Conservation (phyloP, 2,113 vertebrate species). For the Mustela lutreola region DNA sequence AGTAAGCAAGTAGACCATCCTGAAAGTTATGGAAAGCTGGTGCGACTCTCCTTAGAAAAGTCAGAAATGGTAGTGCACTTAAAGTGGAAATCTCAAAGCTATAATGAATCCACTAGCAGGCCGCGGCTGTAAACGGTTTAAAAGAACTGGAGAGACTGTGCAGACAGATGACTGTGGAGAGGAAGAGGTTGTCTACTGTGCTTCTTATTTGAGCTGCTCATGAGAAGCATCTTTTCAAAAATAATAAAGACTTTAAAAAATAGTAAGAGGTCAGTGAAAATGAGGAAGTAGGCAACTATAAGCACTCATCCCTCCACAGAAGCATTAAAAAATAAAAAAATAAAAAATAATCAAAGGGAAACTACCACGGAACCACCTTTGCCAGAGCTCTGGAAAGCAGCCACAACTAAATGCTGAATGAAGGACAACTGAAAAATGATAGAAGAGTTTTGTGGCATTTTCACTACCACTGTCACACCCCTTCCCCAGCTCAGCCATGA, state of each 20-base stretch:
- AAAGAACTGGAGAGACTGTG: too few relatives aligned
- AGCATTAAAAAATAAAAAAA: background rate
- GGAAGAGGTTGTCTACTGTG: background rate
- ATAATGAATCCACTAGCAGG: background rate
- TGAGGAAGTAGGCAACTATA: background rate
- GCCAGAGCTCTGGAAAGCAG: background rate
- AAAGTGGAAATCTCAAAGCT: background rate
- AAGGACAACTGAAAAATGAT: background rate
- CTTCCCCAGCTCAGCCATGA: background rate
- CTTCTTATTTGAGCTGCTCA: background rate
- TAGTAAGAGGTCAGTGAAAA: background rate
- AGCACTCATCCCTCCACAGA: background rate
- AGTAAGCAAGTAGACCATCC: background rate
- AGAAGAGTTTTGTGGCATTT: background rate
- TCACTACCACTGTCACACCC: background rate
- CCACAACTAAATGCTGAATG: background rate
- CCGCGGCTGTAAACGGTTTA: background rate
- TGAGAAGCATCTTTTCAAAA: background rate
- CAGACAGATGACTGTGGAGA: background rate
- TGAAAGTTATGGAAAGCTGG: background rate
- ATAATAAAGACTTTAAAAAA: background rate
- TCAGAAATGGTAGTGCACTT: background rate
- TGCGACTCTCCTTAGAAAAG: too few relatives aligned
- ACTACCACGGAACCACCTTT: background rate
- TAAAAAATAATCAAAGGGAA: background rate